Evolutionary conservation across 2,888 invertebrate genomes (phyloP), one percentile per base, ranked within the genome.

Genomic region (Maniola hyperantus): DNA sequence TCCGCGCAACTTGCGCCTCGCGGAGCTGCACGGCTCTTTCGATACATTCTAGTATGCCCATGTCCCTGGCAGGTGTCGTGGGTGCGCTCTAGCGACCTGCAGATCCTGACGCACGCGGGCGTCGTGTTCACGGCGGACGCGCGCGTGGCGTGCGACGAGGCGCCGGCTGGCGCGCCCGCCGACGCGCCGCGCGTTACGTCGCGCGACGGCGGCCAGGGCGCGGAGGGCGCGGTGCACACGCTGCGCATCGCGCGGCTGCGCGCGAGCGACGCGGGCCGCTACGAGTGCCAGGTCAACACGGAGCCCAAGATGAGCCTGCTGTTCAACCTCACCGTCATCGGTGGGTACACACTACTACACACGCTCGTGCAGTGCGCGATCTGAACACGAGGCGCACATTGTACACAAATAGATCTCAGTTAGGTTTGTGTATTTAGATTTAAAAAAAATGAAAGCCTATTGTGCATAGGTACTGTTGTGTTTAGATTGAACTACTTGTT

Each of bases 281-380:
- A 96, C 88, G 96, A 95, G 89, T 96, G 96, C 79, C 96, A 96
- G 87, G 93, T 96, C 77, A 96, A 96, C 87, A 95, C 95, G 0
- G 95, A 96, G 78, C 95, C 96, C 48, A 96, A 96, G 84, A 94
- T 95, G 89, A 95, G 95, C 88, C 92, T 94, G 73, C 94, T 94
- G 76, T 94, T 95, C 76, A 93, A 93, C 76, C 93, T 96, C 61
- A 93, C 93, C 13, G 95, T 95, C 34, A 83, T 94, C 76, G 95
- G 95, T 95, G 77, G 82, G 88, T 77, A 26, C 20, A 7, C 4
- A 2, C 7, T n/a, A n/a, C n/a, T n/a, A n/a, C n/a, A n/a, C n/a
- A n/a, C n/a, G n/a, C n/a, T n/a, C n/a, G n/a, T n/a, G n/a, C n/a
- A n/a, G n/a, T n/a, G n/a, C n/a, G n/a, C n/a, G n/a, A n/a, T n/a